Conservation (phyloP, 2,888 invertebrate genomes). For the Harpalus rufipes region DNA sequence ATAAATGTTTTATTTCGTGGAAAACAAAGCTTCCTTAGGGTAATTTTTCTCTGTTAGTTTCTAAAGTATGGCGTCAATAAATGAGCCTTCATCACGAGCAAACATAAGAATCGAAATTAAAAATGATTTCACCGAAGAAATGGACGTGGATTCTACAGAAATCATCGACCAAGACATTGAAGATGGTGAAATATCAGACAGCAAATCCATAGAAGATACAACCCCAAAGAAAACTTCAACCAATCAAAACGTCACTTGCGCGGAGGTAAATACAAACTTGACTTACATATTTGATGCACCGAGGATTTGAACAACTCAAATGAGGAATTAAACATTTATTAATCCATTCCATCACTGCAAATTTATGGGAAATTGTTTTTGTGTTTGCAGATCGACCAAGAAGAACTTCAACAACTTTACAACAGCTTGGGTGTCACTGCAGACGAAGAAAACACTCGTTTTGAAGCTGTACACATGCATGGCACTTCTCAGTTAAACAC, state of each 20-base stretch:
- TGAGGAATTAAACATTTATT: background rate
- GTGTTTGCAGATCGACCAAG: conserved; percentile 62
- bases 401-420: conserved; percentile 76
- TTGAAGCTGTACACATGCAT: conserved; percentile 87
- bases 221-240: background rate
- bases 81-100: conserved; percentile 71
- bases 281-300: background rate
- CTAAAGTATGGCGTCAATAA: conserved; percentile 68
- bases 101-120: conserved; percentile 78
- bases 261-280: conserved; percentile 1
- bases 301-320: background rate
- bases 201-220: conserved; percentile 70
- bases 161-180: conserved; percentile 73
- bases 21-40: background rate
- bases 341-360: background rate
- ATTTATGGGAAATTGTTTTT: background rate
- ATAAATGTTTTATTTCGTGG: background rate
- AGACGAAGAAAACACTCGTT: conserved; percentile 82
- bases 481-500: conserved; percentile 88
- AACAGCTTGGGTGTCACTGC: conserved; percentile 80
- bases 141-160: conserved; percentile 77
- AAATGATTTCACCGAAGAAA: conserved; percentile 76
- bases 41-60: background rate
- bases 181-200: conserved; percentile 76
- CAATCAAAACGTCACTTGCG: background rate